These are phyloP conservation scores for Bombus cullumanus DNA, from an alignment of 1,140 invertebrate species.

Conservation along the genomic window DNA sequence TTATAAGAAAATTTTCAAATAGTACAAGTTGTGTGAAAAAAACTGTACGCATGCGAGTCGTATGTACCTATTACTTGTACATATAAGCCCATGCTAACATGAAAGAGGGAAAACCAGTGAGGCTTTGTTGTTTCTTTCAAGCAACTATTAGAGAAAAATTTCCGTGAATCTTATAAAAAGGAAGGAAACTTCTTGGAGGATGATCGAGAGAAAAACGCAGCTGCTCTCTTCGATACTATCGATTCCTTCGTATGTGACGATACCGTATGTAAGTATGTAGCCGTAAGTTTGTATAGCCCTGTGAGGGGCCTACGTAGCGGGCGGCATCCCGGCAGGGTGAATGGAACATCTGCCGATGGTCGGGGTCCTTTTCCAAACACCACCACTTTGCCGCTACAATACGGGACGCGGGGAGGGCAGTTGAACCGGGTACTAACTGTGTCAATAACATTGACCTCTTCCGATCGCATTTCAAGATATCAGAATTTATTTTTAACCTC, in stretches of 20 bases:
- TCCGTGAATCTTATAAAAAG: neutral
- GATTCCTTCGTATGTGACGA: constrained; percentile 59
- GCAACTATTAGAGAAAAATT: neutral
- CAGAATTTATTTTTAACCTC: neutral
- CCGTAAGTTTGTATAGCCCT: constrained; percentile 75
- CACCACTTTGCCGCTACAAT: constrained; percentile 72
- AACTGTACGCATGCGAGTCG: too few relatives aligned
- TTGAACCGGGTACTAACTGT: constrained; percentile 56
- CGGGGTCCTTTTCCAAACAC: constrained; percentile 68
- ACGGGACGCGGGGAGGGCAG: constrained; percentile 54
- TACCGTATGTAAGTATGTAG: constrained; percentile 35
- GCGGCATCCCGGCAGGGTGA: constrained; percentile 66
- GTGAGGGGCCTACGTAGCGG: constrained; percentile 70
- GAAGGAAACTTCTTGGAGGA: constrained; percentile 28
- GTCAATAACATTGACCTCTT: constrained; percentile 49
- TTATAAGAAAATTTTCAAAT: too few relatives aligned
- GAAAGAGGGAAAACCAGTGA: neutral
- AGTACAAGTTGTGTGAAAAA: accelerated
- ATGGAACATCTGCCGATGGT: constrained; percentile 82
- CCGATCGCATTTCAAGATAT: neutral
- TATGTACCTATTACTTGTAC: too few relatives aligned
- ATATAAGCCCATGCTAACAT: accelerated
- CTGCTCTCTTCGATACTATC: constrained; percentile 64
- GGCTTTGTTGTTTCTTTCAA: neutral
- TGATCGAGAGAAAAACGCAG: constrained; percentile 62